Base-by-base conservation (phyloP, 2,113 vertebrate species). In the Coryphaenoides rupestris region DNA sequence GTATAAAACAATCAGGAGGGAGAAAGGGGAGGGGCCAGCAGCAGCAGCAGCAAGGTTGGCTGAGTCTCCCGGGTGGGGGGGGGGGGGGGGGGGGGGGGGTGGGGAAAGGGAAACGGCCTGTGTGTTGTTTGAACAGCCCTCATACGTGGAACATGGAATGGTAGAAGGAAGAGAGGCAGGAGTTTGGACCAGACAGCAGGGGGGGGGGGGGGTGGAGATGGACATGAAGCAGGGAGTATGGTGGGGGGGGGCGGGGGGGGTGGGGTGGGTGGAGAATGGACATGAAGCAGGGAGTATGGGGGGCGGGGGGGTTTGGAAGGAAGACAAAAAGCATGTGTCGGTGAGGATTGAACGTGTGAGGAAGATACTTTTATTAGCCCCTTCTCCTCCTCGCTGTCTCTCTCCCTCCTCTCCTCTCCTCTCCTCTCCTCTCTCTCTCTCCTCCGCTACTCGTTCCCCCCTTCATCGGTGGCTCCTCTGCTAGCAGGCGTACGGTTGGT, bases 51-150 rank as follows among this genome's bases (percentile, higher is more conserved):
- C 9, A 40, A 40, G 33, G 33, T 40, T 40, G 33, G 33, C 33
- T 40, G 9, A 40, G 5, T 40, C 33, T 40, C 33, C 33, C 33
- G 72, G 84, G 63, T 1, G 19, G 33, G 33, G 33, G 13, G 14
- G 1, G 15, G 12, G 33, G 33, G 13, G 14, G 1, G 15, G 12
- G 72, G 84, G 63, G 1, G 19, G 33, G 33, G 33, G 13, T 3
- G 1, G 15, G 12, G 65, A 66, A 74, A 74, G 82, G 80, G 80
- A 86, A 83, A 82, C 82, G 81, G 86, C 80, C 84, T 88, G 77
- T 84, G 77, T 82, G 81, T 85, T 82, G 81, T 85, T 85, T 83
- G 76, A 84, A 84, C 81, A 84, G 76, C 66, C 61, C 62, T 84
- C 76, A 28, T 74, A 68, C 73, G 63, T 80, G 66, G 74, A n/a